A percentile compares a stretch with the other conserved stretches of the same genome.
Evolutionary conservation across 2,113 vertebrate species (phyloP).

Genomic region (Spheniscus mendiculus): DNA sequence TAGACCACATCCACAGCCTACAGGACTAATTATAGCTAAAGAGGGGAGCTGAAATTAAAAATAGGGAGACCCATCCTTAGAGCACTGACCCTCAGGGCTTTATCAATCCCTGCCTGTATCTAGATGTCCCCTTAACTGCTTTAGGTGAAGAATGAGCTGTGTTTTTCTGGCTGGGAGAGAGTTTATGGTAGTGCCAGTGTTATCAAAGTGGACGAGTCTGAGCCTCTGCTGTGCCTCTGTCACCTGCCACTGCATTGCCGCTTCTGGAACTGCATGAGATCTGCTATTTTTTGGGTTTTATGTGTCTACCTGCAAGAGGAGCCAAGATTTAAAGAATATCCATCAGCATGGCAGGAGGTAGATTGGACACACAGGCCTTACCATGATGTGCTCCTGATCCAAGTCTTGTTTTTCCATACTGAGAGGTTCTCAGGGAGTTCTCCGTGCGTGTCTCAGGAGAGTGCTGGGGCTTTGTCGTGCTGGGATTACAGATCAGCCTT

Average conservation of each 20-base stretch:
- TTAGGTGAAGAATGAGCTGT: background rate
- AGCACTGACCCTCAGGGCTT: background rate
- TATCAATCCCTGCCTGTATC: background rate
- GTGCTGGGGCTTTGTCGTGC: background rate
- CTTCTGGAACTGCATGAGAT: background rate
- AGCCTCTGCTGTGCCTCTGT: background rate
- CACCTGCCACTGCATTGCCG: background rate
- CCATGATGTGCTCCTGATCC: background rate
- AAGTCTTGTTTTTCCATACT: background rate
- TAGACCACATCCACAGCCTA: no score
- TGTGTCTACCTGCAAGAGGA: background rate
- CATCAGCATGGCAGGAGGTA: background rate
- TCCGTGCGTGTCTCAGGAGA: background rate
- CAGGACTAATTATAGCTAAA: background rate
- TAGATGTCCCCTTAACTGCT: background rate
- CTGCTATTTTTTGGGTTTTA: rapidly evolving
- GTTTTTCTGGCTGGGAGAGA: background rate
- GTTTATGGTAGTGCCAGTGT: background rate
- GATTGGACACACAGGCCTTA: no score
- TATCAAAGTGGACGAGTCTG: background rate
- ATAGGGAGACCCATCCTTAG: background rate
- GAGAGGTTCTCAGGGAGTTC: background rate
- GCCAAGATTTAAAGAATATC: background rate
- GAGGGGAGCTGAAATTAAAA: background rate
- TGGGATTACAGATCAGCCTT: background rate